A percentile compares a stretch with the other conserved stretches of the same genome.
Evolutionary conservation across 2,888 invertebrate genomes (phyloP).

Genomic region (Conistra vaccinii): DNA sequence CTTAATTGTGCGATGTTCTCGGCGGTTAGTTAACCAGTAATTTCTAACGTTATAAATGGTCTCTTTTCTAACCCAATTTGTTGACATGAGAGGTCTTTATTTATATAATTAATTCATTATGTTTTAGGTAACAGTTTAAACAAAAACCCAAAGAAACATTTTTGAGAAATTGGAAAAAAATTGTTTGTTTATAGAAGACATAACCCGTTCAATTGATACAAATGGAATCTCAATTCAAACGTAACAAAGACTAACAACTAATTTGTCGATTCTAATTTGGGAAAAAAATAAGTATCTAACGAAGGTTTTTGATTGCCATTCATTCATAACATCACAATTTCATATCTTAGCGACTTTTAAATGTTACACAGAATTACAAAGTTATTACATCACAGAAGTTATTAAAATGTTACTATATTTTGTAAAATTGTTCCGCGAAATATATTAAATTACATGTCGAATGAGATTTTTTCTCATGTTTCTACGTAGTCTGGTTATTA

Average conservation of each 20-base stretch:
- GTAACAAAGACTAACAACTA: neutral
- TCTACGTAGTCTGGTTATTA: constrained; percentile 61
- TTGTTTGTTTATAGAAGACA: neutral
- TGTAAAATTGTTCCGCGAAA: constrained; percentile 42
- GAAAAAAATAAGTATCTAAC: neutral
- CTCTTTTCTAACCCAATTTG: constrained; percentile 43
- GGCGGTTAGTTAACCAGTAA: constrained; percentile 52
- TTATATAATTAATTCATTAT: constrained; percentile 31
- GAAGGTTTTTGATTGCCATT: neutral
- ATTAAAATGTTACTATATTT: constrained; percentile 38
- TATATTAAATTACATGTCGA: constrained; percentile 58
- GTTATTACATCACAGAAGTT: constrained; percentile 31
- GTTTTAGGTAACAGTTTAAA: constrained; percentile 12
- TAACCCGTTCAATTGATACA: neutral
- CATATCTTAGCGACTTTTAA: neutral
- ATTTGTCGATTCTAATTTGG: too few relatives aligned
- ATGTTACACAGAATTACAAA: constrained; percentile 1
- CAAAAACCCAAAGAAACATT: neutral
- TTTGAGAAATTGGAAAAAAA: neutral
- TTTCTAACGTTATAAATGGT: constrained; percentile 44
- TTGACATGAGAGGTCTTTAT: constrained; percentile 19
- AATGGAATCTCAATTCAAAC: neutral
- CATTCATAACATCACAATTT: constrained; percentile 3
- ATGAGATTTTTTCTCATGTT: constrained; percentile 62
- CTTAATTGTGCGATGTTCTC: constrained; percentile 54